A percentile compares a stretch with the other conserved stretches of the same genome.
phyloP scores from a whole-genome alignment of 2,113 vertebrate genomes.

The Vulpes ferrilata region DNA sequence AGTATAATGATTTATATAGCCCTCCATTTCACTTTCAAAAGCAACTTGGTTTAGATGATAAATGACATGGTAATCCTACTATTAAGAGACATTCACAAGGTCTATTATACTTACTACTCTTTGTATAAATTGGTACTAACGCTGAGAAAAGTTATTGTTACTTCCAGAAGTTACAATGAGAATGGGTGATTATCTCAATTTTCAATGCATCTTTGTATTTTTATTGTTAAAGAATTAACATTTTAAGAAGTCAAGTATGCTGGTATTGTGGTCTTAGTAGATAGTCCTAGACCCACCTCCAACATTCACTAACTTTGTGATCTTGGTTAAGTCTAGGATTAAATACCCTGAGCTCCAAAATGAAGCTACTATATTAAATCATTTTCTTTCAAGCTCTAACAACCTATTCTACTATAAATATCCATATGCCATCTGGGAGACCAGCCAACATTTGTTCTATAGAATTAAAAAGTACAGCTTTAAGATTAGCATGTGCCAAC shows the following conservation, averaged over 20 bases:
- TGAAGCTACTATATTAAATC: neutral
- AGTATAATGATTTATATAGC: neutral
- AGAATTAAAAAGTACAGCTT: neutral
- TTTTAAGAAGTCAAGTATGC: neutral
- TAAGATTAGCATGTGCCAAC: neutral
- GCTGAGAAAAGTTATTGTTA: neutral
- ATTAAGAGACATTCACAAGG: neutral
- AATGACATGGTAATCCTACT: neutral
- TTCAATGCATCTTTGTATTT: neutral
- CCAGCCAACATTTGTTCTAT: neutral
- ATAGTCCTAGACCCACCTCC: neutral
- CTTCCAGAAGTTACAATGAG: neutral
- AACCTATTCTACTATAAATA: slow-evolving; percentile 36
- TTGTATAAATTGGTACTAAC: neutral
- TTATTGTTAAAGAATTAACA: neutral
- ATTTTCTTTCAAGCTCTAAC: neutral
- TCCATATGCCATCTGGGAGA: neutral
- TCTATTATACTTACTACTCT: neutral
- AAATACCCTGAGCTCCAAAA: neutral
- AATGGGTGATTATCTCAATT: neutral
- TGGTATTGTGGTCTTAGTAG: neutral
- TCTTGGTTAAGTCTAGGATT: neutral
- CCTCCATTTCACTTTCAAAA: neutral
- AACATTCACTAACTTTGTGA: neutral
- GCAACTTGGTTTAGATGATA: neutral